These are phyloP conservation scores for Corydoras sp. DNA, from an alignment of 2,113 vertebrate species.

Conservation along the genomic window DNA sequence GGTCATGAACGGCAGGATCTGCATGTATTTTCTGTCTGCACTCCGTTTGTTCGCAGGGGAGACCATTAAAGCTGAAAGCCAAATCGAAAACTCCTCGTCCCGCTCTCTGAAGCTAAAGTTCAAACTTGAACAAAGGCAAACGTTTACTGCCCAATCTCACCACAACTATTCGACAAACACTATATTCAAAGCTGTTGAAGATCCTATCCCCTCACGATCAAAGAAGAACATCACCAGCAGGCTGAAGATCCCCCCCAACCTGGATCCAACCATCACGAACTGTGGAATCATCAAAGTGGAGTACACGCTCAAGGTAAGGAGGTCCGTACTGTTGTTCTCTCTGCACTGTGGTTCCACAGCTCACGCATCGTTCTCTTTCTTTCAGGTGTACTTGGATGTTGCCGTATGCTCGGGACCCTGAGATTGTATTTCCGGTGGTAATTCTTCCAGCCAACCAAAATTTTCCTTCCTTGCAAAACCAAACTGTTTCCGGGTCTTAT, in stretches of 20 bases:
- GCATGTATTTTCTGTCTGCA: background rate
- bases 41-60: conserved; percentile 50
- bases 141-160: conserved; percentile 37
- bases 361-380: background rate
- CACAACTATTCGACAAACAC: conserved; percentile 15
- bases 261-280: conserved; percentile 46
- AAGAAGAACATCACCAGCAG: conserved; percentile 41
- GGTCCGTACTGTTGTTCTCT: background rate
- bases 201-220: conserved; percentile 36
- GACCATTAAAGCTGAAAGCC: conserved; percentile 42
- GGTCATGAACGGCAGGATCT: background rate
- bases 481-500: background rate
- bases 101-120: conserved; percentile 56
- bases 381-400: conserved; percentile 66
- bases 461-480: background rate
- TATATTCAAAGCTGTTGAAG: conserved; percentile 44
- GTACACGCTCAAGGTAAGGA: conserved; percentile 55
- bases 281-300: conserved; percentile 58
- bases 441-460: conserved; percentile 43
- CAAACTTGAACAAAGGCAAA: conserved; percentile 42
- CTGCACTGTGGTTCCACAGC: background rate
- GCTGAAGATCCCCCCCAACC: conserved; percentile 49
- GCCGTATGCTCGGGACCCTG: conserved; percentile 58
- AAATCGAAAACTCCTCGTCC: conserved; percentile 58
- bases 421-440: conserved; percentile 53